Evolutionary conservation across 2,797 vertebrate species (phyloP), one percentile per base, ranked within the genome.

Genomic region (Octomys mimax): DNA sequence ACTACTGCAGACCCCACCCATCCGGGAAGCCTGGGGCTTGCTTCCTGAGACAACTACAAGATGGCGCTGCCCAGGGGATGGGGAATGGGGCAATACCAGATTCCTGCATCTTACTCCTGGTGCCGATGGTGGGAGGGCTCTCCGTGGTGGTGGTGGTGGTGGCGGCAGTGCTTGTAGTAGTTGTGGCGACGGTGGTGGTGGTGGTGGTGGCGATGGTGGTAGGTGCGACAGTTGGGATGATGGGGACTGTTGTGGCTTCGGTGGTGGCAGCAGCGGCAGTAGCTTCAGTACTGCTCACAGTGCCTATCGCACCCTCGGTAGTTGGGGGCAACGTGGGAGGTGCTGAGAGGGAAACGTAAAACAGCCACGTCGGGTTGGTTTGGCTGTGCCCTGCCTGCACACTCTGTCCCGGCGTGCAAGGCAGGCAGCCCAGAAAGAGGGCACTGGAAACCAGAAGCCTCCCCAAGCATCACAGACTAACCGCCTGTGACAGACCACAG

Each of bases 331-430:
- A 75, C 83, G 85, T 98, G 94, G 98, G 98, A 89, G 98, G 95
- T 96, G 98, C 99, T 99, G 98, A 98, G 98, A 98, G 98, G 98
- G 98, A 98, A 99, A 99, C 96, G 99, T 91, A 95, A 96, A 98
- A 95, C 49, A 33, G 10, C 96, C 89, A 26, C 11, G 66, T 92
- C 96, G 66, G 77, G 88, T 95, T 33, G 88, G 2, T 95, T 90
- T 42, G 22, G 85, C 93, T 26, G n/a, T 19, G 89, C 91, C 86
- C 11, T 0, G 85, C 70, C 92, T 54, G 94, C 90, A 90, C 4
- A 4, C 4, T 16, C 0, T 7, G 83, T 90, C 94, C 84, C 95
- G 80, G 6, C 79, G 96, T 84, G 94, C 97, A 89, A 77, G 94
- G 94, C 97, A 94, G 96, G 96, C 96, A 96, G 96, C 97, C 92